Percentiles rank a stretch among this genome's conserved stretches.
Conservation (phyloP, 2,888 invertebrate genomes). For the Monopis laevigella region DNA sequence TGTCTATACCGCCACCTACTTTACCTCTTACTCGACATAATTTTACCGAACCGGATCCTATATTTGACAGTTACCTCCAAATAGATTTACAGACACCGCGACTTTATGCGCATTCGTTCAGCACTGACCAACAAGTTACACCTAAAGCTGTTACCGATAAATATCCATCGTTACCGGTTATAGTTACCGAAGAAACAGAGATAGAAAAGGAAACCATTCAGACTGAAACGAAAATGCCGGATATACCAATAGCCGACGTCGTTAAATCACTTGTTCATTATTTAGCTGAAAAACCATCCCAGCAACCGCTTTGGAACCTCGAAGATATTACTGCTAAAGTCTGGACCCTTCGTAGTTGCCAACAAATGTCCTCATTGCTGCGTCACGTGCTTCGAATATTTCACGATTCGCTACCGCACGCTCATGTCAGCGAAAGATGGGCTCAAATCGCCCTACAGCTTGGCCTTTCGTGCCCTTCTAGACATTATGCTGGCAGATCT, state of each 20-base stretch:
- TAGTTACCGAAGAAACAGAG: slow-evolving; percentile 60
- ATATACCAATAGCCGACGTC: slow-evolving; percentile 81
- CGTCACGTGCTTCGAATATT: slow-evolving; percentile 90
- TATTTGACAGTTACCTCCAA: slow-evolving; percentile 75
- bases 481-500: slow-evolving; percentile 97
- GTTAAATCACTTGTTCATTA: slow-evolving; percentile 93
- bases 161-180: slow-evolving; percentile 61
- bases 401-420: slow-evolving; percentile 89
- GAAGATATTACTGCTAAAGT: slow-evolving; percentile 98
- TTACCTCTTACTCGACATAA: slow-evolving; percentile 77
- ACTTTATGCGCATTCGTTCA: slow-evolving; percentile 39
- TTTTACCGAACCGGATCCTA: slow-evolving; percentile 81
- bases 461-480: slow-evolving; percentile 94
- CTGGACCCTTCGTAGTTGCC: slow-evolving; percentile 93
- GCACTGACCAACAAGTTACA: slow-evolving; percentile 51
- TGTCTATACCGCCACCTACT: slow-evolving; percentile 77
- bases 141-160: slow-evolving; percentile 49
- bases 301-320: slow-evolving; percentile 87
- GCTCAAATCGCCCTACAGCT: slow-evolving; percentile 96
- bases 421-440: slow-evolving; percentile 95
- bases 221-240: slow-evolving; percentile 67
- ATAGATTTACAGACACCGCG: slow-evolving; percentile 48
- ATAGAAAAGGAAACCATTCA: slow-evolving; percentile 33
- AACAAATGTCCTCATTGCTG: slow-evolving; percentile 89
- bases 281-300: slow-evolving; percentile 78